Evolutionary conservation across 2,113 vertebrate species (phyloP).

Genomic region (Ia io): DNA sequence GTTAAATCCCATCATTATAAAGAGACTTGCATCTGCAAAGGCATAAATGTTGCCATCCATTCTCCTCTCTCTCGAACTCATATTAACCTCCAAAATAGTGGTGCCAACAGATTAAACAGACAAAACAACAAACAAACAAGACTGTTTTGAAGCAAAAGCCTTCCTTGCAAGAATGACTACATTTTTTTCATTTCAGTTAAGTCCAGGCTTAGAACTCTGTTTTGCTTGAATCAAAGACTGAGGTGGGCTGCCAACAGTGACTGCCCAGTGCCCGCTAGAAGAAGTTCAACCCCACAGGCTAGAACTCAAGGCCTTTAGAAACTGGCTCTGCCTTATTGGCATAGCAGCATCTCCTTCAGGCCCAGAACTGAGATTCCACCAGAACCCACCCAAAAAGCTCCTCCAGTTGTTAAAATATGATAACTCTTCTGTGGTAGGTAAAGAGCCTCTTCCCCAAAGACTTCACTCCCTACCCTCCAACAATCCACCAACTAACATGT

Average conservation of each 20-base stretch:
- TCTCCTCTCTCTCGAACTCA: conserved; percentile 46
- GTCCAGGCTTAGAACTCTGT: conserved; percentile 46
- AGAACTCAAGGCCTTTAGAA: neutral
- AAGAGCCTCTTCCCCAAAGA: neutral
- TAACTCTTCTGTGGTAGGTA: neutral
- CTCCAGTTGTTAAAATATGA: neutral
- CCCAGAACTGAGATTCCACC: neutral
- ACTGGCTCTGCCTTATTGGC: neutral
- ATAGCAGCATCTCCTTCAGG: neutral
- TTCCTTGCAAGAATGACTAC: conserved; percentile 39
- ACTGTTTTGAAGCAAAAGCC: conserved; percentile 40
- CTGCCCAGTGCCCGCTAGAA: neutral
- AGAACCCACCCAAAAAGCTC: neutral
- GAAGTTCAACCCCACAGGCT: neutral
- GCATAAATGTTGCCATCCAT: conserved; percentile 39
- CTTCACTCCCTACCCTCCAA: neutral
- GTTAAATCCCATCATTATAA: conserved; percentile 58
- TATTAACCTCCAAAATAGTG: conserved; percentile 36
- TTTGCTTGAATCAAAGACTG: conserved; percentile 45
- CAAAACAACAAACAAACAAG: conserved; percentile 21
- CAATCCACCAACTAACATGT: neutral
- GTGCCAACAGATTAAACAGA: conserved; percentile 47
- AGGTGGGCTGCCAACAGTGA: neutral
- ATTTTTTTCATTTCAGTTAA: conserved; percentile 43
- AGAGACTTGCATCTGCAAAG: conserved; percentile 55